A percentile compares a stretch with the other conserved stretches of the same genome.
Evolutionary conservation across 2,888 invertebrate species (phyloP).

Genomic region (Crocallis elinguaria): DNA sequence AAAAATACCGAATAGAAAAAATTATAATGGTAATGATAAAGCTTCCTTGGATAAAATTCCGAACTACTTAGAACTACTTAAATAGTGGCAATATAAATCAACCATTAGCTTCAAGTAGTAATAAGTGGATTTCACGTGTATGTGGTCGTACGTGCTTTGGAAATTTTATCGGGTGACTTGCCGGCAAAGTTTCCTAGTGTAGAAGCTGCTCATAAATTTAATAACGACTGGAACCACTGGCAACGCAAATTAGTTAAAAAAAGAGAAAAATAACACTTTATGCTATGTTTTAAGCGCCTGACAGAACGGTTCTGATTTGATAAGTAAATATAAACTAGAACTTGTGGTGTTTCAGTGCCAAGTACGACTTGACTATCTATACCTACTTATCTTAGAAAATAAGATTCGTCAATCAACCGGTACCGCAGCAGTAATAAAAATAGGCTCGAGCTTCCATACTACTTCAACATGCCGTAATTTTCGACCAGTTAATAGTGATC

Average conservation of each 20-base stretch:
- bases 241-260: too few relatives aligned
- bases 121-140: constrained; percentile 10
- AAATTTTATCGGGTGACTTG: constrained; percentile 4
- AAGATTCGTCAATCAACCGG: too few relatives aligned
- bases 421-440: not conserved
- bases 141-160: constrained; percentile 10
- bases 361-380: too few relatives aligned
- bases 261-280: too few relatives aligned
- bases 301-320: too few relatives aligned
- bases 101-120: constrained; percentile 10
- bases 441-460: constrained; percentile 10
- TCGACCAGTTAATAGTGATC: constrained; percentile 42
- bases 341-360: too few relatives aligned
- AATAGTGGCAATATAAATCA: constrained; percentile 7
- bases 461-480: constrained; percentile 41
- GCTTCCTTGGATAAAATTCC: not conserved
- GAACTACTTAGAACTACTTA: not conserved
- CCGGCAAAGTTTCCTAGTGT: not conserved
- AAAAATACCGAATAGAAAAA: too few relatives aligned
- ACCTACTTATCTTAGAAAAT: too few relatives aligned
- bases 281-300: too few relatives aligned
- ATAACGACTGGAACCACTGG: too few relatives aligned
- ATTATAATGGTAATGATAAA: too few relatives aligned
- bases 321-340: too few relatives aligned
- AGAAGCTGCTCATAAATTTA: not conserved